phyloP scores from a whole-genome alignment of 2,888 invertebrate species.

The Podabrus alpinus region DNA sequence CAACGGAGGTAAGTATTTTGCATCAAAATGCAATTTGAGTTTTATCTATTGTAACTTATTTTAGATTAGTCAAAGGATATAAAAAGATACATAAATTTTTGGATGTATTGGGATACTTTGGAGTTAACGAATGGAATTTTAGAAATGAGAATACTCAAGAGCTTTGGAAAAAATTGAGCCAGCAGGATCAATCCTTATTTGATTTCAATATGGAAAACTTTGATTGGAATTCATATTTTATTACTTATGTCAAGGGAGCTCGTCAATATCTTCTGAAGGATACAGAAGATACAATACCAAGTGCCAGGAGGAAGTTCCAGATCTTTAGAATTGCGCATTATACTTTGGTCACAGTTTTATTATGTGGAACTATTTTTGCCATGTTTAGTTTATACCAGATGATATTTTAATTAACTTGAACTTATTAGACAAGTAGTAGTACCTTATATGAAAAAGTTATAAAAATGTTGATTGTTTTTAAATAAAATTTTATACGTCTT shows the following conservation, averaged over 20 bases:
- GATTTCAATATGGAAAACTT: constrained; percentile 73
- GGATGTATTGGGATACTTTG: constrained; percentile 75
- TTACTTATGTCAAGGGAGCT: constrained; percentile 71
- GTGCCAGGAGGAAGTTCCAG: constrained; percentile 61
- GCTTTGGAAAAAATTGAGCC: constrained; percentile 59
- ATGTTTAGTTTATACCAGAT: not conserved
- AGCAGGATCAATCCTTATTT: constrained; percentile 61
- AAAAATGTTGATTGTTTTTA: too few relatives aligned
- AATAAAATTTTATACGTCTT: too few relatives aligned
- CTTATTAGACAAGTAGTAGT: not conserved
- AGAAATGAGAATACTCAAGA: constrained; percentile 58
- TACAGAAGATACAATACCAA: constrained; percentile 66
- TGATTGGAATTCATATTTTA: constrained; percentile 73
- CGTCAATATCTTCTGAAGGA: constrained; percentile 78
- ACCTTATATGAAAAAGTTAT: too few relatives aligned
- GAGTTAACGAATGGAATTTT: constrained; percentile 65
- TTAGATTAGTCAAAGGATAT: constrained; percentile 78
- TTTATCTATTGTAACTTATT: constrained; percentile 20
- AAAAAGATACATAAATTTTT: constrained; percentile 79
- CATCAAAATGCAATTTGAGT: not conserved
- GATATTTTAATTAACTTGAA: not conserved
- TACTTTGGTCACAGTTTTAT: constrained; percentile 1
- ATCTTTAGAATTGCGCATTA: constrained; percentile 46
- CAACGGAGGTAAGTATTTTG: constrained; percentile 56
- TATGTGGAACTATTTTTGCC: not conserved